Evolutionary conservation across 2,888 invertebrate species (phyloP).

Genomic region (Rhagonycha lutea): DNA sequence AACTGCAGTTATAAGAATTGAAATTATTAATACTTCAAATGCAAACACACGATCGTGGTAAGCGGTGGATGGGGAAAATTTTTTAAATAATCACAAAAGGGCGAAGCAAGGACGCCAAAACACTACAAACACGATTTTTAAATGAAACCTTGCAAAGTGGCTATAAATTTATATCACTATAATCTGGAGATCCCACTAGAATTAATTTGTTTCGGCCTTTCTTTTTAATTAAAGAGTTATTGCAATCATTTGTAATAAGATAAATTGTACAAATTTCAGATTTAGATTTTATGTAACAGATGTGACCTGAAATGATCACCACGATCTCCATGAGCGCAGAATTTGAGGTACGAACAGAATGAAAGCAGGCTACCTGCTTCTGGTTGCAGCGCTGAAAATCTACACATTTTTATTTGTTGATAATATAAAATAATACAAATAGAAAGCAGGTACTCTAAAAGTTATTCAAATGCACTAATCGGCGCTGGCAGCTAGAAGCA

Average conservation of each 20-base stretch:
- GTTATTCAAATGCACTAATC: too few relatives aligned
- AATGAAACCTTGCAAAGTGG: neutral
- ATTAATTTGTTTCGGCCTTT: neutral
- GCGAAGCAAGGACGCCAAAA: neutral
- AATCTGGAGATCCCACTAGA: neutral
- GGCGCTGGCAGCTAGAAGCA: too few relatives aligned
- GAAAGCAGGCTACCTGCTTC: too few relatives aligned
- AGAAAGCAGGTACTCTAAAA: too few relatives aligned
- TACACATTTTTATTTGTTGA: too few relatives aligned
- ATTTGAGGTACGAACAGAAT: too few relatives aligned
- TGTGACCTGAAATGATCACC: too few relatives aligned
- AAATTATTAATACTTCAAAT: neutral
- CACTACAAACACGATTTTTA: neutral
- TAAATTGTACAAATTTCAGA: too few relatives aligned
- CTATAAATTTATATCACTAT: neutral
- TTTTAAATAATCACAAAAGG: neutral
- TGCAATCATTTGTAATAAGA: neutral
- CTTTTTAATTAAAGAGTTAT: neutral
- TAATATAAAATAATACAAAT: too few relatives aligned
- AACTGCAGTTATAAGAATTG: neutral
- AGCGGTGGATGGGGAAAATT: neutral
- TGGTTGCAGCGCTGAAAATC: too few relatives aligned
- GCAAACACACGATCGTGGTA: neutral
- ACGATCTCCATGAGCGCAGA: too few relatives aligned
- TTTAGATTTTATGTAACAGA: too few relatives aligned